These are phyloP conservation scores for Drosophila macrospina DNA, from an alignment of 2,888 invertebrate genomes.

Conservation along the genomic window DNA sequence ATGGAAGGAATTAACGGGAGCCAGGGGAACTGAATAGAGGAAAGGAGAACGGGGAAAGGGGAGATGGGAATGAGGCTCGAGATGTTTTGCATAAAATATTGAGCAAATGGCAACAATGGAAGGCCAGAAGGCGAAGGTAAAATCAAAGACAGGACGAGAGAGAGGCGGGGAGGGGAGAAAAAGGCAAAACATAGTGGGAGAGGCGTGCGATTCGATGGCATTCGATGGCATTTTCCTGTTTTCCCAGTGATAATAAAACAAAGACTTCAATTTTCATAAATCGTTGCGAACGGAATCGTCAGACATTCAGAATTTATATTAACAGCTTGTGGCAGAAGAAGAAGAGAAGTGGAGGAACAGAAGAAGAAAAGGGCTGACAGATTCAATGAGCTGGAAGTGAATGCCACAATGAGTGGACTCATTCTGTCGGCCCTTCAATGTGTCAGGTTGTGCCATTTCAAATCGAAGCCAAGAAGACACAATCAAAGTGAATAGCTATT, in stretches of 20 bases:
- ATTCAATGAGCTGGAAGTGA: constrained; percentile 58
- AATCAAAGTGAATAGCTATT: constrained; percentile 9
- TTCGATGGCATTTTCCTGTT: constrained; percentile 25
- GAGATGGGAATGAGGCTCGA: constrained; percentile 4
- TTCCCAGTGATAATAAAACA: constrained; percentile 65
- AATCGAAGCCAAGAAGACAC: neutral
- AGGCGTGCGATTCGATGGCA: constrained; percentile 1
- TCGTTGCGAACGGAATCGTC: constrained; percentile 66
- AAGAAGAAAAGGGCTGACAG: constrained; percentile 39
- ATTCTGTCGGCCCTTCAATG: constrained; percentile 16
- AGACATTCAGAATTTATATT: constrained; percentile 70
- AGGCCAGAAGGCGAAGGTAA: constrained; percentile 2
- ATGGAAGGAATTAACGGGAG: neutral
- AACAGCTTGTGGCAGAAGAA: constrained; percentile 64
- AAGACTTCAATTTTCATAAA: constrained; percentile 82
- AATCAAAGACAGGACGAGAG: neutral
- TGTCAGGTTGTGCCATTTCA: constrained; percentile 20
- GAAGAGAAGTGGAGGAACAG: too few relatives aligned
- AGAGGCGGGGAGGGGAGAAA: too few relatives aligned
- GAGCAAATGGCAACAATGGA: constrained; percentile 50
- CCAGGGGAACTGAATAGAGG: neutral
- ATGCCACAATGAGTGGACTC: constrained; percentile 41
- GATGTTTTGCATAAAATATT: constrained; percentile 75
- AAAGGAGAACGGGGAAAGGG: neutral
- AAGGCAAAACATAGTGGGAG: neutral